phyloP scores from a whole-genome alignment of 2,797 vertebrate species.

The Peromyscus eremicus region DNA sequence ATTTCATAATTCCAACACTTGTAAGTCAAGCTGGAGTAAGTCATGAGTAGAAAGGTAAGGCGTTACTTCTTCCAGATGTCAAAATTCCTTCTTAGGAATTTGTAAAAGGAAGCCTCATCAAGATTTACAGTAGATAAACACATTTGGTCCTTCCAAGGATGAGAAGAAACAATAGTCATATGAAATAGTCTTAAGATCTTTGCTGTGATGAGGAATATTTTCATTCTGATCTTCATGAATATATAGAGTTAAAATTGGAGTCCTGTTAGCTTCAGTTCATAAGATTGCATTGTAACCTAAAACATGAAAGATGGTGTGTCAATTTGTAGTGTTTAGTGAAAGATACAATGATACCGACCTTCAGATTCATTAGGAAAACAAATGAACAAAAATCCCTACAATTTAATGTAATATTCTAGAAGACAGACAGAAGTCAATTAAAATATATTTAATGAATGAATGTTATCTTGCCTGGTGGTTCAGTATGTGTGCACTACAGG shows the following conservation, averaged over 20 bases:
- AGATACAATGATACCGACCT: neutral
- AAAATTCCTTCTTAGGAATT: neutral
- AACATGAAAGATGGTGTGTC: neutral
- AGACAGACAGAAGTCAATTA: neutral
- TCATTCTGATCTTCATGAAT: neutral
- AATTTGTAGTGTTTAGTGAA: neutral
- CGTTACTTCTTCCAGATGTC: neutral
- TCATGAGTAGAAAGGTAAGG: neutral
- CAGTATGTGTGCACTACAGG: neutral
- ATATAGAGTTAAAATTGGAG: neutral
- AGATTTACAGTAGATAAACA: neutral
- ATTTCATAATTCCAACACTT: neutral
- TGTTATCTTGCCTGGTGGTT: rapidly evolving
- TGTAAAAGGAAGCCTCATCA: neutral
- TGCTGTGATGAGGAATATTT: neutral
- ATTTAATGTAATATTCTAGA: neutral
- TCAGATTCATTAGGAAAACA: neutral
- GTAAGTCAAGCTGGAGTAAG: neutral
- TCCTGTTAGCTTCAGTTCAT: neutral
- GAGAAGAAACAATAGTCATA: neutral
- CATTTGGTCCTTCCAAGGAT: neutral
- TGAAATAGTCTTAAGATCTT: neutral
- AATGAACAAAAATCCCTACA: neutral
- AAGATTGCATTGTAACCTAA: neutral
- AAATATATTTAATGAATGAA: neutral